Conservation (phyloP, 1,140 invertebrate genomes). For the Heliconius hermathena region DNA sequence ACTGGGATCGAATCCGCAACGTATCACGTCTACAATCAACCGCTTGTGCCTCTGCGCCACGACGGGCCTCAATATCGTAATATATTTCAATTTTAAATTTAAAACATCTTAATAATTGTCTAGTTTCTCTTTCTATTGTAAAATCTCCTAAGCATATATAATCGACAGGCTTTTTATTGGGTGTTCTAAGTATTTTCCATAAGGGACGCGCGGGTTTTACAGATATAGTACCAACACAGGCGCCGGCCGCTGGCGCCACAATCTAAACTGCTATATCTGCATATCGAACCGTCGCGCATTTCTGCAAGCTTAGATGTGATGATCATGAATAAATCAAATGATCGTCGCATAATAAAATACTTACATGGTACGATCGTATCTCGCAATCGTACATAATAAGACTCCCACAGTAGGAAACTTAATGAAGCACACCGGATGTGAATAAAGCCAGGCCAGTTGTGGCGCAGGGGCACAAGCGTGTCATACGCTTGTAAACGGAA, state of each 20-base stretch:
- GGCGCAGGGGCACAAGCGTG: too few relatives aligned
- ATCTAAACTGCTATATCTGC: conserved; percentile 53
- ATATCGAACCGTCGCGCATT: conserved; percentile 53
- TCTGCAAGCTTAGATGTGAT: conserved; percentile 48
- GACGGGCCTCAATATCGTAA: too few relatives aligned
- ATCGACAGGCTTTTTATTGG: conserved; percentile 38
- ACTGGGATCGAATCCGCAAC: too few relatives aligned
- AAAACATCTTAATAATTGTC: not conserved
- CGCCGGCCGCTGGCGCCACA: conserved; percentile 48
- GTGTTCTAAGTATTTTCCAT: conserved; percentile 47
- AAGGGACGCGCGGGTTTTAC: conserved; percentile 50
- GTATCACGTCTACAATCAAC: too few relatives aligned
- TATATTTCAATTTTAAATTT: not conserved
- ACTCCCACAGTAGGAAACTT: conserved; percentile 8
- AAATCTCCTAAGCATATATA: not conserved
- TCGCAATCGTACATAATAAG: conserved; percentile 30
- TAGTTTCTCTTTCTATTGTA: not conserved
- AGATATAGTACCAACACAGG: conserved; percentile 31
- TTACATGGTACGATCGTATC: conserved; percentile 40
- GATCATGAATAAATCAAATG: conserved; percentile 64
- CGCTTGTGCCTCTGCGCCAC: too few relatives aligned
- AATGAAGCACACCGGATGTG: conserved; percentile 7
- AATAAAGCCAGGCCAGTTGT: not conserved
- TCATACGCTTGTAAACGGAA: too few relatives aligned
- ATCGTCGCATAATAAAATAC: conserved; percentile 47